phyloP scores from a whole-genome alignment of 2,888 invertebrate genomes.

The Lapara coniferarum region DNA sequence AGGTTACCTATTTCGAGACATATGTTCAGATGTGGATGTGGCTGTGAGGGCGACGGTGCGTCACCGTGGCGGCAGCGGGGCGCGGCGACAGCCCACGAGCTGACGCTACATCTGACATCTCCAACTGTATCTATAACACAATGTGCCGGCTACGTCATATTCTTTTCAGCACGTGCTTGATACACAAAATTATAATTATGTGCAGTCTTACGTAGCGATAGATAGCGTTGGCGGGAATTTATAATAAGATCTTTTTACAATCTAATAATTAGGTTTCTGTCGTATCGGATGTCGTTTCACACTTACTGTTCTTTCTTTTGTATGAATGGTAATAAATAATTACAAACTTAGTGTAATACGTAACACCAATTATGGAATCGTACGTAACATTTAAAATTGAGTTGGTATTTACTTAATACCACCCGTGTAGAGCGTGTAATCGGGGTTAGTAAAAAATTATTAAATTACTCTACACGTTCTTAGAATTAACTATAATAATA shows the following conservation, averaged over 20 bases:
- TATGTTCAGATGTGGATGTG: conserved; percentile 37
- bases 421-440: no score
- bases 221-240: background rate
- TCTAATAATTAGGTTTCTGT: background rate
- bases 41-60: conserved; percentile 53
- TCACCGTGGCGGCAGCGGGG: conserved; percentile 69
- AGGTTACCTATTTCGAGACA: conserved; percentile 37
- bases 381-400: no score
- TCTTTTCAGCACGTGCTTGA: conserved; percentile 48
- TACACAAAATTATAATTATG: conserved; percentile 36
- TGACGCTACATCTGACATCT: conserved; percentile 38
- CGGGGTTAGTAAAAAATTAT: no score
- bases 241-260: background rate
- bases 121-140: conserved; percentile 11
- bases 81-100: conserved; percentile 64
- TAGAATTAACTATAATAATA: no score
- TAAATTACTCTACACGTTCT: no score
- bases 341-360: no score
- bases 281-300: no score
- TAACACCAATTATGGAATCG: no score
- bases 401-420: no score
- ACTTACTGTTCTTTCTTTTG: no score
- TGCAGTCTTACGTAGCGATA: background rate
- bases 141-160: conserved; percentile 36
- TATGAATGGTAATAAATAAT: no score